Conservation (phyloP, 2,113 vertebrate species). For the Myxocyprinus asiaticus region DNA sequence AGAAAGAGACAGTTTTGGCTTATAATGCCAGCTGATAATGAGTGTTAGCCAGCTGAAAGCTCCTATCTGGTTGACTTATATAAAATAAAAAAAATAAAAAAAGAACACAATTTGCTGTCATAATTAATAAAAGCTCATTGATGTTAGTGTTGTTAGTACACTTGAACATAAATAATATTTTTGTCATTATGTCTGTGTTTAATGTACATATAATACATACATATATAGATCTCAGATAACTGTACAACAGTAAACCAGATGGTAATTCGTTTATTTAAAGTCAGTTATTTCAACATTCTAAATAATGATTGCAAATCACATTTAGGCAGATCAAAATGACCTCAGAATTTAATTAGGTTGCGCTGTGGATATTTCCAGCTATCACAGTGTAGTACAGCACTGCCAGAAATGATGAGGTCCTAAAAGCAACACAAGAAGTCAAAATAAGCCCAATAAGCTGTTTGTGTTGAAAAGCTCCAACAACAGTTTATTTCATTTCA, state of each 20-base stretch:
- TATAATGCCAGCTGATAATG: slow-evolving; percentile 42
- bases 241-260: too few relatives aligned
- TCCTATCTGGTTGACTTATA: slow-evolving; percentile 24
- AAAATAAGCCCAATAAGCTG: slow-evolving; percentile 38
- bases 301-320: not conserved
- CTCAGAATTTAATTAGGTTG: not conserved
- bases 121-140: not conserved
- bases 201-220: not conserved
- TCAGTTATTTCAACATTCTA: too few relatives aligned
- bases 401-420: slow-evolving; percentile 32
- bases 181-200: not conserved
- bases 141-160: not conserved
- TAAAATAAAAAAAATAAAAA: not conserved
- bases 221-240: not conserved
- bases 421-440: slow-evolving; percentile 34
- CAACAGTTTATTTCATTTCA: slow-evolving; percentile 26
- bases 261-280: too few relatives aligned
- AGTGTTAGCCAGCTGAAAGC: slow-evolving; percentile 27
- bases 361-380: slow-evolving; percentile 1
- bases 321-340: not conserved
- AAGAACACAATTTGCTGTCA: not conserved
- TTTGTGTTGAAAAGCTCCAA: slow-evolving; percentile 23
- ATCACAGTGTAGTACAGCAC: not conserved
- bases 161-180: not conserved
- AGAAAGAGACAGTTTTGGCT: slow-evolving; percentile 2